Base-by-base conservation (phyloP, 2,113 vertebrate species). In the Leucosticte australis region DNA sequence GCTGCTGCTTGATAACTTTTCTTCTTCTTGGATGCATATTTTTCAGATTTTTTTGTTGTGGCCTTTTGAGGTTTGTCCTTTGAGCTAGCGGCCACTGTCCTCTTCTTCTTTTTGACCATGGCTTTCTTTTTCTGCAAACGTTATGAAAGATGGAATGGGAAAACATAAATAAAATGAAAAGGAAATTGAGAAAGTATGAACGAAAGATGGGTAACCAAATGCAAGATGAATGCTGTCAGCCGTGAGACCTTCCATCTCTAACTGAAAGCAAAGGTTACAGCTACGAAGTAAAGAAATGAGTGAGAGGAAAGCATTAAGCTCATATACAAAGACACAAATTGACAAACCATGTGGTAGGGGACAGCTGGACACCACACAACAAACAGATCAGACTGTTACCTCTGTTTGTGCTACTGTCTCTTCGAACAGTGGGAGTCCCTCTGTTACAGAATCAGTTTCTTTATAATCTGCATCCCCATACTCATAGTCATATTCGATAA, bases 401-500 rank as follows among this genome's bases (percentile, higher is more conserved):
- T 99, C 98, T 50, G 98, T 98, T 95, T 98, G 98, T 79, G 98
- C 97, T 98, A 99, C 96, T 91, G 97, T 95, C 96, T 98, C 98
- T 94, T 98, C 98, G 4, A 98, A 98, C 53, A 99, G 97, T 97
- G 97, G 77, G 95, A 96, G 97, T 96, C 76, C 96, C 93, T 98
- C 98, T 98, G 98, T 98, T 96, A 98, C 82, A 98, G 87, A 98
- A 78, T 98, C 98, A 98, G 98, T 98, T 88, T 99, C 97, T 96
- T 97, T 98, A 98, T 98, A 96, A 86, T 98, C 98, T 98, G 98
- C 98, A 89, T 99, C 99, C 98, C 98, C 98, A 98, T 99, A 99
- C 95, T 99, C 99, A 99, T 99, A 99, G 97, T 99, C 98, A 98
- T 98, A 98, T 57, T 99, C 99, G 97, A 99, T 97, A 98, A 98